Conservation (phyloP, 2,888 invertebrate species). For the Pomacea canaliculata region DNA sequence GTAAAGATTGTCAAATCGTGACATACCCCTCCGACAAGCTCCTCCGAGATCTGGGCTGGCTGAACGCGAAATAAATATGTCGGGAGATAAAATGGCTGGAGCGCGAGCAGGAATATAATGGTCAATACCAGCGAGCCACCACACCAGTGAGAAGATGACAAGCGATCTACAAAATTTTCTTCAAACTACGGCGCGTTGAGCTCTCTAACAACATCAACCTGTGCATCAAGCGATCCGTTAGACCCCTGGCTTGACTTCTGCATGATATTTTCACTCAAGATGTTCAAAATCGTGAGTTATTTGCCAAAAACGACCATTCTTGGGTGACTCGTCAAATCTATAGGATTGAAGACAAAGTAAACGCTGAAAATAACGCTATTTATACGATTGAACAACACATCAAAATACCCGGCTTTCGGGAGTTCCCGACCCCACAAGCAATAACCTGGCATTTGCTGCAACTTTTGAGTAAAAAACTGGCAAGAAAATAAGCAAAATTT, state of each 20-base stretch:
- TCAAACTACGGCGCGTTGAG: constrained; percentile 27
- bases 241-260: constrained; percentile 18
- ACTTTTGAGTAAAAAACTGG: constrained; percentile 14
- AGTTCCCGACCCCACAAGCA: constrained; percentile 21
- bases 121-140: constrained; percentile 33
- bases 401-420: constrained; percentile 33
- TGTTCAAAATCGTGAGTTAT: neutral
- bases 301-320: constrained; percentile 9
- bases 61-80: constrained; percentile 31
- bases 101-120: constrained; percentile 34
- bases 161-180: constrained; percentile 28
- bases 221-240: constrained; percentile 23
- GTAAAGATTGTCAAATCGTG: neutral
- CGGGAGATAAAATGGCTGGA: constrained; percentile 37
- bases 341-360: constrained; percentile 40
- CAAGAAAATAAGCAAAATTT: constrained; percentile 21
- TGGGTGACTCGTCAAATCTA: constrained; percentile 24
- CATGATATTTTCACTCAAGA: neutral
- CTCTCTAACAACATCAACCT: constrained; percentile 27
- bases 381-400: constrained; percentile 42
- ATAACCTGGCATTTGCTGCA: constrained; percentile 8
- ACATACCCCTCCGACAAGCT: constrained; percentile 21
- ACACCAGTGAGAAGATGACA: constrained; percentile 26
- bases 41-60: constrained; percentile 23
- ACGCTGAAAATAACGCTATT: constrained; percentile 38